A percentile compares a stretch with the other conserved stretches of the same genome.
phyloP scores from a whole-genome alignment of 1,140 invertebrate genomes.

The Papilio machaon region DNA sequence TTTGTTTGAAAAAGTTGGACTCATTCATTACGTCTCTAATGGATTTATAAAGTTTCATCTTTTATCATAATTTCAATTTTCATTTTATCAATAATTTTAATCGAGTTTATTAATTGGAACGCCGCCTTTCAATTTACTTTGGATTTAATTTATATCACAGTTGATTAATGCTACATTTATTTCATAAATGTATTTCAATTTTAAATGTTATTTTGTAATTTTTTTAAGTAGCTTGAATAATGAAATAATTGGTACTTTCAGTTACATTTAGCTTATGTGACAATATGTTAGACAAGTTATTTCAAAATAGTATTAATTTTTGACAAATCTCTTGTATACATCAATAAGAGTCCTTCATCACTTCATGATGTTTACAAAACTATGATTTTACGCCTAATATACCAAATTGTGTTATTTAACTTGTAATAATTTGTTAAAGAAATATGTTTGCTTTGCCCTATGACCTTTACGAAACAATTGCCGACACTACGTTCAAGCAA shows the following conservation, averaged over 20 bases:
- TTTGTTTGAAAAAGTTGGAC: not conserved
- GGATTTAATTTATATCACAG: not conserved
- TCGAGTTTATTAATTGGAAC: constrained; percentile 19
- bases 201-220: not conserved
- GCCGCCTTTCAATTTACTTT: not conserved
- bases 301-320: no score
- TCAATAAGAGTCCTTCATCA: not conserved
- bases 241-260: no score
- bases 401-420: not conserved
- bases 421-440: not conserved
- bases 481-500: not conserved
- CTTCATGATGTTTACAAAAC: not conserved
- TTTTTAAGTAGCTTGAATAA: no score
- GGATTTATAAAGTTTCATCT: constrained; percentile 8
- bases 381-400: not conserved
- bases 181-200: not conserved
- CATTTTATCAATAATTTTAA: constrained; percentile 22
- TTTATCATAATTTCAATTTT: not conserved
- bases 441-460: not conserved
- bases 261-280: no score
- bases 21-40: not conserved
- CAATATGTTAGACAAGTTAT: no score
- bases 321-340: not conserved
- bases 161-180: not conserved
- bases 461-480: not conserved